A percentile compares a stretch with the other conserved stretches of the same genome.
phyloP scores from a whole-genome alignment of 2,888 invertebrate species.

The Cartodere bifasciata region DNA sequence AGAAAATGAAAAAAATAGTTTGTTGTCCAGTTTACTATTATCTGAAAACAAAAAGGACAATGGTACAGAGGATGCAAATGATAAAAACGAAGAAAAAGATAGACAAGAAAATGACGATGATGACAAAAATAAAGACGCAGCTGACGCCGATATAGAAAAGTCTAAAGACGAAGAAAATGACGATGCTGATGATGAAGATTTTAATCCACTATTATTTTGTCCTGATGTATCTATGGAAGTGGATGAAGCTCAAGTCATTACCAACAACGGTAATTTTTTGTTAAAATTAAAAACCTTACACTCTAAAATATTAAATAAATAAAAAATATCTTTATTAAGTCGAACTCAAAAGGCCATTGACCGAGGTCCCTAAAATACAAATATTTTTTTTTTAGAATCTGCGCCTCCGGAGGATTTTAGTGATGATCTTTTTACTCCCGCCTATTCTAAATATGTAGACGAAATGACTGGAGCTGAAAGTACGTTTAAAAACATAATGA shows the following conservation, averaged over 20 bases:
- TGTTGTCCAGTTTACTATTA: no score
- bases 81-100: conserved; percentile 1
- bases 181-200: conserved; percentile 22
- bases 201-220: conserved; percentile 28
- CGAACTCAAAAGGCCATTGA: no score
- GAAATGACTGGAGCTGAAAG: conserved; percentile 28
- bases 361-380: neutral
- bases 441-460: conserved; percentile 25
- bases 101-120: conserved; percentile 10
- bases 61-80: conserved; percentile 2
- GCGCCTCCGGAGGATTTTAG: conserved; percentile 8
- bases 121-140: conserved; percentile 11
- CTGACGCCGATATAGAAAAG: neutral
- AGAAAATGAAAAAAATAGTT: no score
- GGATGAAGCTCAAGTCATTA: conserved; percentile 26
- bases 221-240: conserved; percentile 32
- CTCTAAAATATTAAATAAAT: neutral
- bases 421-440: conserved; percentile 11
- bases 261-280: conserved; percentile 12
- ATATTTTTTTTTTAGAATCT: conserved; percentile 13
- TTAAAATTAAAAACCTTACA: neutral
- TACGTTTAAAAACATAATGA: conserved; percentile 11
- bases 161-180: conserved; percentile 4
- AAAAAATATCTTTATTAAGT: no score
- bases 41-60: no score